A percentile compares a stretch with the other conserved stretches of the same genome.
These are phyloP conservation scores for Apoderus coryli DNA, from an alignment of 2,888 invertebrate species.

Conservation along the genomic window DNA sequence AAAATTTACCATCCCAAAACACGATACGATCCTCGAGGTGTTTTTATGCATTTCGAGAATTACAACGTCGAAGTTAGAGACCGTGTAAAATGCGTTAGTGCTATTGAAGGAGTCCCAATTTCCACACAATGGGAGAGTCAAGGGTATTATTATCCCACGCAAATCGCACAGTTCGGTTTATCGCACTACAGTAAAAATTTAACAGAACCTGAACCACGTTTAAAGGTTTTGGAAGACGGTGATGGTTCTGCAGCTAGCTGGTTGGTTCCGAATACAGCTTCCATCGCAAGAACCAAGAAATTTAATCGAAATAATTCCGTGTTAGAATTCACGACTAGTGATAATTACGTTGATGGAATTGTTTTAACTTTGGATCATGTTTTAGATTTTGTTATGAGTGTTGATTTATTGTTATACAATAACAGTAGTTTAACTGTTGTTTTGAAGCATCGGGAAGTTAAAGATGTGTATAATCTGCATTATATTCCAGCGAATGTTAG, in stretches of 20 bases:
- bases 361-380: conserved; percentile 52
- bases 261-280: conserved; percentile 57
- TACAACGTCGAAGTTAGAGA: conserved; percentile 96
- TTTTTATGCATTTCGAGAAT: conserved; percentile 94
- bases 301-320: conserved; percentile 43
- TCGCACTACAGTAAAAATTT: conserved; percentile 95
- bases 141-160: conserved; percentile 96
- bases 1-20: conserved; percentile 80
- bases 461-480: conserved; percentile 66
- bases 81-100: conserved; percentile 80
- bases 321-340: conserved; percentile 58
- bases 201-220: conserved; percentile 67
- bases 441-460: conserved; percentile 62
- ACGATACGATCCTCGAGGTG: conserved; percentile 77
- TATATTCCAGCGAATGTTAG: conserved; percentile 63
- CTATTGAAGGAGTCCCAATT: conserved; percentile 83
- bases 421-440: conserved; percentile 74
- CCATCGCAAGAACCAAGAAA: conserved; percentile 47
- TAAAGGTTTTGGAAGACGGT: conserved; percentile 58
- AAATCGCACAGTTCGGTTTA: conserved; percentile 95
- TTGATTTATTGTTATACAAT: conserved; percentile 54
- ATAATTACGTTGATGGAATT: conserved; percentile 52
- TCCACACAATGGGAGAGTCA: conserved; percentile 94
- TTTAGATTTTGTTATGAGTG: conserved; percentile 60
- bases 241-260: conserved; percentile 42